Conservation (phyloP, 2,888 invertebrate genomes). For the Drosophila melanosoma region DNA sequence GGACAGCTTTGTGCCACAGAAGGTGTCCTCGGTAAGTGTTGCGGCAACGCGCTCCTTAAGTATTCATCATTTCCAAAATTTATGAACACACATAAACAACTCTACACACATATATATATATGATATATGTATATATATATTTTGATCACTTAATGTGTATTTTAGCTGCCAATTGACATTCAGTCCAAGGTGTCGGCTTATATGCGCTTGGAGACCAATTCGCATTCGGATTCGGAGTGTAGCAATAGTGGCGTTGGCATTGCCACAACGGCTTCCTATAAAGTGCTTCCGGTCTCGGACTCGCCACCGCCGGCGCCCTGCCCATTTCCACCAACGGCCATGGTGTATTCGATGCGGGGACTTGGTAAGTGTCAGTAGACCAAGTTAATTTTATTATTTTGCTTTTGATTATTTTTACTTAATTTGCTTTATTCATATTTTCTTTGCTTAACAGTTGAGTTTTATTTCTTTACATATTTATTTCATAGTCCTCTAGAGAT, state of each 20-base stretch:
- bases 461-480: conserved; percentile 21
- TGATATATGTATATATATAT: conserved; percentile 11
- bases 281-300: conserved; percentile 85
- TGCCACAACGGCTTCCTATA: conserved; percentile 84
- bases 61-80: neutral
- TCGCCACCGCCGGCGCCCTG: conserved; percentile 84
- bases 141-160: conserved; percentile 4
- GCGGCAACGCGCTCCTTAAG: neutral
- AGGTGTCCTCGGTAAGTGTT: conserved; percentile 92
- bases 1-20: conserved; percentile 96
- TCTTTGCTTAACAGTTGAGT: neutral
- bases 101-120: neutral
- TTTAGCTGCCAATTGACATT: conserved; percentile 94
- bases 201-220: conserved; percentile 85
- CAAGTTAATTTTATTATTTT: conserved; percentile 75
- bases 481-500: conserved; percentile 17
- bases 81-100: neutral
- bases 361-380: conserved; percentile 85
- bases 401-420: conserved; percentile 14
- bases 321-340: conserved; percentile 93
- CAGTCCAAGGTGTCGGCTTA: conserved; percentile 95
- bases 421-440: conserved; percentile 8
- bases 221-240: conserved; percentile 85
- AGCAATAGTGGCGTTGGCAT: conserved; percentile 84
- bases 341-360: conserved; percentile 89